Evolutionary conservation across 2,113 vertebrate genomes (phyloP), one percentile per base, ranked within the genome.

Genomic region (Hippocampus abdominalis): DNA sequence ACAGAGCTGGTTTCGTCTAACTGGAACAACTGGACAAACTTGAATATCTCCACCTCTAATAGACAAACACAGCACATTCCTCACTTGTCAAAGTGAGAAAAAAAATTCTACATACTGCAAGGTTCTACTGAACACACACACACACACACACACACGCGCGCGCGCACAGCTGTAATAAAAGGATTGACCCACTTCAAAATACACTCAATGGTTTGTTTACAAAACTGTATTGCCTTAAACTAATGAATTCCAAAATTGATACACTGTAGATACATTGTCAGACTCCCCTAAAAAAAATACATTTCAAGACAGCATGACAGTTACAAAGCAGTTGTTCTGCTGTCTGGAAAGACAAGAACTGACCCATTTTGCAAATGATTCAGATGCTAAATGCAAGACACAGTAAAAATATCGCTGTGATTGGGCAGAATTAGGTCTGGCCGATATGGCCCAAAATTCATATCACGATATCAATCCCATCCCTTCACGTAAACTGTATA

Each of bases 1-100:
- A 77, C 48, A 56, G 64, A 78, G 78, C 49, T 64, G 74, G 89
- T 88, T 95, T 95, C 66, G 87, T 73, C 72, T 93, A 89, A 94
- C 87, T 74, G 81, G 86, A 84, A 79, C 73, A 91, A 91, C 91
- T 80, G 64, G 81, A 80, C 86, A 72, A 87, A 92, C 92, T 84
- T 84, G 91, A 89, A 82, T 82, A 69, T 61, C 74, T 73, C 67
- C 67, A 66, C 73, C 68, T 80, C 76, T 69, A 70, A 71, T 63
- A 57, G 39, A 79, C 76, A 87, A 86, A 87, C 84, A 84, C 51
- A 67, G 65, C 72, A 87, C 86, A 91, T 91, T 89, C 88, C 84
- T 76, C 46, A 11, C 66, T 81, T 76, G 72, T 80, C 80, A 86
- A 76, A 72, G 60, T 60, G 42, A 62, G n/a, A 62, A 46, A 13